Evolutionary conservation across 2,888 invertebrate genomes (phyloP), one percentile per base, ranked within the genome.

Genomic region (Drosophila kuntzei): DNA sequence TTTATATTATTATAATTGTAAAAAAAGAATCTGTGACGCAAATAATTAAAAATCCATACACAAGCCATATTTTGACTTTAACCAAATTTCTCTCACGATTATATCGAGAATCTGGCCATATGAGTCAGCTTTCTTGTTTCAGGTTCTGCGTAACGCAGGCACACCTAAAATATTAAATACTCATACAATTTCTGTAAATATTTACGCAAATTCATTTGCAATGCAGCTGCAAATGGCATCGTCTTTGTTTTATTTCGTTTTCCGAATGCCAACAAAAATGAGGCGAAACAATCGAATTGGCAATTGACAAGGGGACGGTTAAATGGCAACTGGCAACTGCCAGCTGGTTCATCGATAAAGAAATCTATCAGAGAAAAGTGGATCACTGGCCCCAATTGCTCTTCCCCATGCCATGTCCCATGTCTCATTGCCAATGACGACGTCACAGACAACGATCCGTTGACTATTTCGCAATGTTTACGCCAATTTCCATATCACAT

Each of bases 121-220:
- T 73, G 50, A 74, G 44, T 51, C 58, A 47, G 61, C 46, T 41
- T 36, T 2, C 1, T 34, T 6, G n/a, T n/a, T 34, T 34, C 20
- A n/a, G 14, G 22, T 14, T 47, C 60, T 58, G 44, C 44, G 29
- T 57, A 39, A 60, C 27, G 64, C 32, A 39, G 47, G 14, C 69
- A 37, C 76, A 70, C 65, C 60, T 65, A 27, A 66, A 76, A 71
- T 76, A 67, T 64, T 60, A 47, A 70, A 61, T 72, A 25, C 25
- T 25, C 25, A 25, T 25, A 7, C 64, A 57, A 57, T 32, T 55
- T 68, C 64, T 62, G 67, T 75, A 80, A 83, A 83, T 82, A 83
- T 85, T 83, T 79, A 74, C 70, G 68, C 63, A 76, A 54, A 85
- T 76, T 79, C 62, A 70, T 70, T 66, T 61, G 55, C 47, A 54